These are phyloP conservation scores for Parelbella ahira DNA, from an alignment of 2,888 invertebrate genomes.

Conservation along the genomic window DNA sequence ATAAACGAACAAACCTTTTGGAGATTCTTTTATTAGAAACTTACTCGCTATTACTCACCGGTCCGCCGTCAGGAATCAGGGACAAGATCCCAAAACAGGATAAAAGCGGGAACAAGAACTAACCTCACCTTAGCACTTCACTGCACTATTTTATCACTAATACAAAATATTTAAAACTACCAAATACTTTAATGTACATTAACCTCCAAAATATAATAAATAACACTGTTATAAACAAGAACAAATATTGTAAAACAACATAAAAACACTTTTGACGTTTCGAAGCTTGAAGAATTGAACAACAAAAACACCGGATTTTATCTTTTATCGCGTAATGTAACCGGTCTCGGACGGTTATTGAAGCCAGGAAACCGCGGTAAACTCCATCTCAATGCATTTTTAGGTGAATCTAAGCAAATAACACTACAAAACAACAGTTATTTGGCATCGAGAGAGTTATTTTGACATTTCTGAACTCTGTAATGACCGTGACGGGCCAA, in stretches of 20 bases:
- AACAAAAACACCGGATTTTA: constrained; percentile 35
- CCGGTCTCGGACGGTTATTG: constrained; percentile 30
- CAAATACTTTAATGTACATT: constrained; percentile 9
- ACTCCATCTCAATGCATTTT: constrained; percentile 60
- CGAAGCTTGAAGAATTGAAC: constrained; percentile 43
- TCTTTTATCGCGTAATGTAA: constrained; percentile 30
- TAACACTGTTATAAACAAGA: constrained; percentile 32
- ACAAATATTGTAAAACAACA: constrained; percentile 54
- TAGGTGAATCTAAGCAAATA: constrained; percentile 38
- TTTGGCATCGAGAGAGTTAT: constrained; percentile 75
- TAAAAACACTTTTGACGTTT: constrained; percentile 66
- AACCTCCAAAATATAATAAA: constrained; percentile 12
- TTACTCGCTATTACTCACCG: constrained; percentile 74
- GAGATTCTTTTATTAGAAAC: constrained; percentile 56
- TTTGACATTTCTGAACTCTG: constrained; percentile 40
- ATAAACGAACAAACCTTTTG: constrained; percentile 36
- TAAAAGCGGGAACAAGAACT: constrained; percentile 75
- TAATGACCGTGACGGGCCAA: constrained; percentile 28
- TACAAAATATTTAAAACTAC: constrained; percentile 16
- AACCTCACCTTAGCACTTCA: constrained; percentile 61
- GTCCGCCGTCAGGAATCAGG: constrained; percentile 55
- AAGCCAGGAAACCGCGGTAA: constrained; percentile 40
- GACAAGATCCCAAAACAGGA: constrained; percentile 41
- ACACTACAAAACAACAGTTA: constrained; percentile 60
- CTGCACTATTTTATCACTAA: constrained; percentile 28